phyloP scores from a whole-genome alignment of 2,113 vertebrate species.

The Regulus satrapa region DNA sequence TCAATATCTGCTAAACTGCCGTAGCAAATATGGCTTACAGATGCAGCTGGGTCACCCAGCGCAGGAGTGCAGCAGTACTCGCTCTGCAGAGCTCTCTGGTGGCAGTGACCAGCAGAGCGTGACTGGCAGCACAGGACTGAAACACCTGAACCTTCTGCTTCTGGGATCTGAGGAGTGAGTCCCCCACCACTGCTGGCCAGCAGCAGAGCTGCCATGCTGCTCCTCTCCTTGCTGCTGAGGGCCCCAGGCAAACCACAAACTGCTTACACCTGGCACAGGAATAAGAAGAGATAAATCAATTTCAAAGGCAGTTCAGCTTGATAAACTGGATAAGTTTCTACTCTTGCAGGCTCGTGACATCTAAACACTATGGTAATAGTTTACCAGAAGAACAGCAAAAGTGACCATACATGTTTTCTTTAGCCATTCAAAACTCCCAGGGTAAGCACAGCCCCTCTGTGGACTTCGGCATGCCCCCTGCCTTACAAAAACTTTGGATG shows the following conservation, averaged over 20 bases:
- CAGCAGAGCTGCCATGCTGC: rapidly evolving
- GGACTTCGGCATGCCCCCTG: neutral
- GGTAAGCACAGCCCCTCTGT: rapidly evolving
- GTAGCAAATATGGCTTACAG: neutral
- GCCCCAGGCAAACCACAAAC: neutral
- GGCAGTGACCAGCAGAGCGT: neutral
- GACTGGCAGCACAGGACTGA: rapidly evolving
- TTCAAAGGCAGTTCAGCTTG: conserved; percentile 11
- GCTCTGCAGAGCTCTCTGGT: neutral
- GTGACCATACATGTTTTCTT: neutral
- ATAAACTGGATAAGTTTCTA: neutral
- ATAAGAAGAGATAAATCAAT: neutral
- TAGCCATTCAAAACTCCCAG: neutral
- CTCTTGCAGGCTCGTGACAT: neutral
- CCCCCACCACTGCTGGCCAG: neutral
- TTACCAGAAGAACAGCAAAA: neutral
- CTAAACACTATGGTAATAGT: neutral
- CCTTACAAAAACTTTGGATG: neutral
- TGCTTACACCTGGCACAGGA: neutral
- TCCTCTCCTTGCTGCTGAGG: neutral
- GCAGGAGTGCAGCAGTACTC: neutral
- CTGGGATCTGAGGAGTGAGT: rapidly evolving
- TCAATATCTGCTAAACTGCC: neutral
- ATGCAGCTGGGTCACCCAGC: neutral
- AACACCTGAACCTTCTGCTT: neutral